phyloP scores from a whole-genome alignment of 2,888 invertebrate species.

The Fragum whitleyi region DNA sequence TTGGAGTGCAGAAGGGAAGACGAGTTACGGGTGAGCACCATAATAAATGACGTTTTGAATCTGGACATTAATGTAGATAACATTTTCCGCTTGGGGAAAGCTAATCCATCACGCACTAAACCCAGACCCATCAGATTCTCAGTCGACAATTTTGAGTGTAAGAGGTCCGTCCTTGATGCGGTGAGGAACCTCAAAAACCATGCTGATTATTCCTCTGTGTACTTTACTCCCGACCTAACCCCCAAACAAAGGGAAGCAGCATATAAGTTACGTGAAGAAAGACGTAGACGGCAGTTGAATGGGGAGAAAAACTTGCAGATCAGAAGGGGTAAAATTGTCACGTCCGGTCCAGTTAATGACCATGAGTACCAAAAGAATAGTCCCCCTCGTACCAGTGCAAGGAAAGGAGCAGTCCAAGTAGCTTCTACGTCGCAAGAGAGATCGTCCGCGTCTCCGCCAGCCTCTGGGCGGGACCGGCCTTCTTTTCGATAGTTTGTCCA shows the following conservation, averaged over 20 bases:
- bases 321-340: conserved; percentile 4
- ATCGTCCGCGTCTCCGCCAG: conserved; percentile 7
- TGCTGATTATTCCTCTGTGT: background rate
- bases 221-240: conserved; percentile 7
- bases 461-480: background rate
- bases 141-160: background rate
- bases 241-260: conserved; percentile 4
- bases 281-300: background rate
- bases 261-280: conserved; percentile 6
- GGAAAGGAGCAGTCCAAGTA: conserved; percentile 3
- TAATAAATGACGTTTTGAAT: conserved; percentile 14
- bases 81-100: background rate
- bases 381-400: background rate
- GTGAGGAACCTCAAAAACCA: background rate
- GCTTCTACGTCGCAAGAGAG: background rate
- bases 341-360: too few relatives aligned
- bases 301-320: conserved; percentile 17
- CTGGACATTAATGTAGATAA: conserved; percentile 10
- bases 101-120: background rate
- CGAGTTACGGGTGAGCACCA: background rate
- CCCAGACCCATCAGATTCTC: conserved; percentile 1
- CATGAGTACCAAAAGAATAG: background rate
- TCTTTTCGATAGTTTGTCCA: background rate
- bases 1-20: background rate
- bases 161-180: background rate